Base-by-base conservation (phyloP, 2,113 vertebrate species). In the Zosterops lateralis region DNA sequence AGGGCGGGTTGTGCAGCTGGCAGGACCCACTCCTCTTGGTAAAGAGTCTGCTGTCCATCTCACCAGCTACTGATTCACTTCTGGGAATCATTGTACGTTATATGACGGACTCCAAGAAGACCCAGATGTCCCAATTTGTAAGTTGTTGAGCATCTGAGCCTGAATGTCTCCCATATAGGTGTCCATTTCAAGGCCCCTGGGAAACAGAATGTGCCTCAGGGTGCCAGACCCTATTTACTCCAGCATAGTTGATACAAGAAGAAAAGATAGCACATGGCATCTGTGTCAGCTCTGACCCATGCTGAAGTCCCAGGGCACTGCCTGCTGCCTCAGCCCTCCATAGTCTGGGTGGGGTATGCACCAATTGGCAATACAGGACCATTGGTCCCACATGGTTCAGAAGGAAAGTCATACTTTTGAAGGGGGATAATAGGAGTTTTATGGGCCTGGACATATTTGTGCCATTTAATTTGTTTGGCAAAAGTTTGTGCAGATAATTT, bases 391-490 rank as follows among this genome's bases (percentile, higher is more conserved):
- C 0, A 0, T 29, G 22, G 18, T 62, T 92, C 24, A 45, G 77
- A 75, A 74, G 28, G 40, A 25, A 78, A 87, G 24, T 70, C 7
- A 2, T 50, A 19, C 65, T 82, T 84, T 12, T 79, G 34, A 89
- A 87, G 21, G 11, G 7, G 7, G 1, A 8, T 9, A 16, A 24
- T 47, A 70, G 47, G 40, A 85, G 18, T 65, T 83, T 70, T 76
- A 74, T 88, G 44, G 17, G 14, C 4, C 1, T 73, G 29, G 67
- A 64, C 13, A 16, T 71, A 61, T 83, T 97, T 91, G 84, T 83
- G 64, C 79, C 92, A 44, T 86, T 87, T 89, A 66, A 92, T 89
- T 91, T 92, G 56, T 83, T 95, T 94, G 76, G 54, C 54, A 84
- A 19, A 85, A 91, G 60, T 87, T 88, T 70, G 38, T 72, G 56